Conservation (phyloP, 2,888 invertebrate species). For the Eilema caniola region DNA sequence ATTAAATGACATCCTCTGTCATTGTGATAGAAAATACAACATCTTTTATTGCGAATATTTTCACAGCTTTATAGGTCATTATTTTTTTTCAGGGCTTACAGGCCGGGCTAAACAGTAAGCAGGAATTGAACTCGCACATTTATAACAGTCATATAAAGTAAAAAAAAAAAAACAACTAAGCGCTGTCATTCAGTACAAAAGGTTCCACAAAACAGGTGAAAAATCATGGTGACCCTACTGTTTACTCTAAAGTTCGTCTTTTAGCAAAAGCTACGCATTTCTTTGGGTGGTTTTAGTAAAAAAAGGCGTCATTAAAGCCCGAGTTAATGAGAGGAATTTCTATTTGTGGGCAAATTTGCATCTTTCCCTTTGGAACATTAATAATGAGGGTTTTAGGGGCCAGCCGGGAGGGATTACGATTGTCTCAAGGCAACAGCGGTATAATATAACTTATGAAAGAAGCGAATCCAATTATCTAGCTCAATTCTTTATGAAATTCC, state of each 20-base stretch:
- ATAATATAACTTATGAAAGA: background rate
- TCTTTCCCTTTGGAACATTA: conserved; percentile 49
- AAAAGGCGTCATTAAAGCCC: conserved; percentile 56
- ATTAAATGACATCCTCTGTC: too few species aligned
- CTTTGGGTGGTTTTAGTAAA: conserved; percentile 51
- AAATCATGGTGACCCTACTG: conserved; percentile 33
- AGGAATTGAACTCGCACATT: too few species aligned
- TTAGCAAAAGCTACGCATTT: conserved; percentile 48
- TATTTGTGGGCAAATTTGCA: conserved; percentile 56
- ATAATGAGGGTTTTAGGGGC: conserved; percentile 50
- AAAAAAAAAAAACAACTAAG: too few species aligned
- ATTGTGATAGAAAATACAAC: too few species aligned
- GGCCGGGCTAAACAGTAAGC: too few species aligned
- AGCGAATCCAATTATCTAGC: background rate
- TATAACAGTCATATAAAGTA: too few species aligned
- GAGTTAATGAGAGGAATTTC: conserved; percentile 60
- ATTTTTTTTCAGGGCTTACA: too few species aligned
- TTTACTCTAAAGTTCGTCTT: conserved; percentile 51
- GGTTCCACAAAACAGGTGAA: background rate
- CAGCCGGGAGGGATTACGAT: conserved; percentile 21
- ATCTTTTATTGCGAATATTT: too few species aligned
- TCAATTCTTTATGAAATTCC: background rate
- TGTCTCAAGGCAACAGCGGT: conserved; percentile 3
- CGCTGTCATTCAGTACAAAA: background rate
- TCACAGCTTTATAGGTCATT: too few species aligned